phyloP scores from a whole-genome alignment of 1,140 invertebrate species.

The Melitaea cinxia region DNA sequence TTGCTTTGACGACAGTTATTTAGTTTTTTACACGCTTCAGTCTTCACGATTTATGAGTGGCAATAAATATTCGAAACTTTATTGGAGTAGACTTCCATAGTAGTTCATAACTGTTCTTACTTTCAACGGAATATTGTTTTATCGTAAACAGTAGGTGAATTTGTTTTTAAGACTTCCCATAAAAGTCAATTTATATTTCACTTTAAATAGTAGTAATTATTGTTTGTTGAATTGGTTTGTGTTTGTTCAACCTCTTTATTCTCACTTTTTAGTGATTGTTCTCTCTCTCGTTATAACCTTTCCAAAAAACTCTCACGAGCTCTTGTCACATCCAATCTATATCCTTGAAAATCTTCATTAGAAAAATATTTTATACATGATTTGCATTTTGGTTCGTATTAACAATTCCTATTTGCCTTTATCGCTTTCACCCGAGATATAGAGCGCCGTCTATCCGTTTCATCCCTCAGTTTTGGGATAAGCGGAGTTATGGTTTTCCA shows the following conservation, averaged over 20 bases:
- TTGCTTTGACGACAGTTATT: conserved; percentile 59
- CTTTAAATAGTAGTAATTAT: conserved; percentile 55
- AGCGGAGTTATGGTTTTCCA: no score
- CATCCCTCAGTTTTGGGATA: no score
- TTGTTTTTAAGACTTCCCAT: conserved; percentile 40
- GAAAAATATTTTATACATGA: conserved; percentile 66
- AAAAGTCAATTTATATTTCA: no score
- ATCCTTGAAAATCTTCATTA: conserved; percentile 56
- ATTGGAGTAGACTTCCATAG: conserved; percentile 68
- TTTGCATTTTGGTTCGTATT: no score
- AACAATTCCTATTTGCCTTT: no score
- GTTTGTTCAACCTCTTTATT: conserved; percentile 21
- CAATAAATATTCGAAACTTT: conserved; percentile 76
- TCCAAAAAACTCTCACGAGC: conserved; percentile 74
- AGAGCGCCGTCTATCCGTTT: no score
- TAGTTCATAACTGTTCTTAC: conserved; percentile 70
- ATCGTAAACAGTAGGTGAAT: conserved; percentile 47
- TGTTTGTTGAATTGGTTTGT: background rate
- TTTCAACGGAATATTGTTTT: conserved; percentile 61
- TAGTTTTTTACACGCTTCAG: no score
- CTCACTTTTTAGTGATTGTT: conserved; percentile 52
- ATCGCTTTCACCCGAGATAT: no score
- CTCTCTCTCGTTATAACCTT: conserved; percentile 66
- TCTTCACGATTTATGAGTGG: conserved; percentile 60
- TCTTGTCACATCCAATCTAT: conserved; percentile 63